Evolutionary conservation across 2,113 vertebrate genomes (phyloP).

Genomic region (Lagenorhynchus albirostris): DNA sequence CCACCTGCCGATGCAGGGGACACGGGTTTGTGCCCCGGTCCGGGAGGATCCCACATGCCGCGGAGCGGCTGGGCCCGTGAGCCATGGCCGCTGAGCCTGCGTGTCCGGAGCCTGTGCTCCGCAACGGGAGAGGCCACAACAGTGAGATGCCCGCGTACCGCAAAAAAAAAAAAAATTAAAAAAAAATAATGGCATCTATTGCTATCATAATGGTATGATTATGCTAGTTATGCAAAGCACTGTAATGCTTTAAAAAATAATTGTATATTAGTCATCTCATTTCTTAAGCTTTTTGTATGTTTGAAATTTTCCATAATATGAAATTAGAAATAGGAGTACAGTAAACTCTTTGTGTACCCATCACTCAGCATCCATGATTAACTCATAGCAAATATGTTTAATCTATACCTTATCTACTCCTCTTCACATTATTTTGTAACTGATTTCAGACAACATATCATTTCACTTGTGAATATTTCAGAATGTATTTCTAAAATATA

Average conservation of each 20-base stretch:
- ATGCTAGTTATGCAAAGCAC: background rate
- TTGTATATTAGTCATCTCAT: background rate
- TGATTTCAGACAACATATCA: background rate
- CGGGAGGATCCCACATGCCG: too few relatives aligned
- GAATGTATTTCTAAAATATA: background rate
- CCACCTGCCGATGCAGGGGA: too few relatives aligned
- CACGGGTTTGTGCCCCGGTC: too few relatives aligned
- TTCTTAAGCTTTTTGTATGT: background rate
- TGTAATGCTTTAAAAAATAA: background rate
- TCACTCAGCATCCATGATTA: background rate
- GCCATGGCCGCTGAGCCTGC: too few relatives aligned
- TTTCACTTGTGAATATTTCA: background rate
- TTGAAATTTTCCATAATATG: background rate
- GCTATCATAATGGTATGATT: background rate
- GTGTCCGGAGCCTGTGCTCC: too few relatives aligned
- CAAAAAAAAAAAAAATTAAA: too few relatives aligned
- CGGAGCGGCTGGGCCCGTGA: too few relatives aligned
- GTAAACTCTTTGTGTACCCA: background rate
- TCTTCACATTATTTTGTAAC: background rate
- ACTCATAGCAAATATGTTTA: background rate
- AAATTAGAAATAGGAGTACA: background rate
- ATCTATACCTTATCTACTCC: background rate
- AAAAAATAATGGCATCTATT: background rate
- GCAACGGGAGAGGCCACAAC: too few relatives aligned
- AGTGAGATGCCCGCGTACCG: too few relatives aligned